Base-by-base conservation (phyloP, 2,113 vertebrate species). In the Odobenus rosmarus region DNA sequence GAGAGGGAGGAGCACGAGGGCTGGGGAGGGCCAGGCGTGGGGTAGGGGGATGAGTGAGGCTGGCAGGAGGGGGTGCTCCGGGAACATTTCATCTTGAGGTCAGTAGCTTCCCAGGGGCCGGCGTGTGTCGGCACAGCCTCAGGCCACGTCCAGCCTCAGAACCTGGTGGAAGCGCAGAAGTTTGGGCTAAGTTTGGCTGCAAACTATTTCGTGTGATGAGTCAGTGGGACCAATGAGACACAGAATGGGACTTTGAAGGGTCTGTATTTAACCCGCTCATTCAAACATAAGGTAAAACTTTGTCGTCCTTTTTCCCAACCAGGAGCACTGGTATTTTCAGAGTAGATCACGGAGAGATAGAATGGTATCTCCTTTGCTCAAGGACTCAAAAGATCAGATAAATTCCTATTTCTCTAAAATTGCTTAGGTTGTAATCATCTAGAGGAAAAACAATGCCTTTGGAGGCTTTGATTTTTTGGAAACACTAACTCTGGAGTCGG, bases 11-110 rank as follows among this genome's bases (percentile, higher is more conserved):
- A 31, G 49, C 8, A 2, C 23, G 33, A 23, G 71, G 39, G 18
- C 4, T 0, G 2, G 18, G 3, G 15, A 53, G 51, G 14, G 11
- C 19, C 2, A 0, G 51, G 15, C 1, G 3, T 31, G 39, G 21
- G 28, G 69, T 2, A 14, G 19, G 26, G 23, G 8, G 84, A 0
- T 5, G 16, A 4, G 51, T 9, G 4, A 28, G 6, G 16, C n/a
- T 2, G 13, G 9, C 7, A 1, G 0, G 6, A 4, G 31, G 12
- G 49, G 2, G 39, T n/a, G 33, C 13, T 11, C 26, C 4, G 1
- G 6, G 1, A 3, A 3, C 7, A 4, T 10, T 21, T 53, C 6
- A 0, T 31, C 42, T 1, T 0, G 19, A 33, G 1, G 18, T 13
- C 6, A 12, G 5, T 19, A 46, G 42, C 4, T 16, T 31, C 13